phyloP scores from a whole-genome alignment of 2,797 vertebrate genomes.

The Sciaenops ocellatus region DNA sequence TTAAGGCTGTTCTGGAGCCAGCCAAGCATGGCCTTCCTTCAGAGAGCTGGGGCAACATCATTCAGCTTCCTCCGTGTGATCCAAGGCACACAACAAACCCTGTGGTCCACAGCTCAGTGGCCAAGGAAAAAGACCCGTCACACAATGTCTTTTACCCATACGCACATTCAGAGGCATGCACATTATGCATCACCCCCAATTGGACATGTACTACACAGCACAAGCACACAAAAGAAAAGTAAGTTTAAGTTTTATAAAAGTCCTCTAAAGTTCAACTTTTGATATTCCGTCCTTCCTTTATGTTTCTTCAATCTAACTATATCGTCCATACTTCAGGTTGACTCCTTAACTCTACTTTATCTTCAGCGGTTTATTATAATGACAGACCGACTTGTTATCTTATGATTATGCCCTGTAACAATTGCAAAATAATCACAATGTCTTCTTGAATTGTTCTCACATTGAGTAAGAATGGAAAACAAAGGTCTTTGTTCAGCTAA shows the following conservation, averaged over 20 bases:
- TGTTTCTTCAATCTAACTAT: not conserved
- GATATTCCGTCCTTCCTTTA: not conserved
- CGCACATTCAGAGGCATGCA: slow-evolving; percentile 78
- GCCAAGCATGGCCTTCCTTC: slow-evolving; percentile 86
- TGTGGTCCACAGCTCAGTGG: slow-evolving; percentile 90
- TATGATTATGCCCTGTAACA: slow-evolving; percentile 21
- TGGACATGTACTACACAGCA: slow-evolving; percentile 59
- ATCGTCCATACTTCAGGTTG: not conserved
- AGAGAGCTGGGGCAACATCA: slow-evolving; percentile 89
- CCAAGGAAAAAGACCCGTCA: slow-evolving; percentile 85
- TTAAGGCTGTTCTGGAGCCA: slow-evolving; percentile 89
- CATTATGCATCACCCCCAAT: slow-evolving; percentile 70
- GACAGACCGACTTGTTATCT: slow-evolving; percentile 1
- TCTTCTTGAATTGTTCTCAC: slow-evolving; percentile 41
- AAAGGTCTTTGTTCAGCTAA: slow-evolving; percentile 70
- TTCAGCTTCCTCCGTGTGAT: slow-evolving; percentile 91
- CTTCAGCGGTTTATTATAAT: not conserved
- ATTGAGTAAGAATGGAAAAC: slow-evolving; percentile 46
- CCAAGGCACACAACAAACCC: slow-evolving; percentile 89
- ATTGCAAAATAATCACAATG: slow-evolving; percentile 26
- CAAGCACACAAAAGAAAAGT: slow-evolving; percentile 22
- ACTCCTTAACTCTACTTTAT: not conserved
- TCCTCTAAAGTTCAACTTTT: not conserved
- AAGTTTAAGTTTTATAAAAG: slow-evolving; percentile 31
- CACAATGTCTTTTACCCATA: slow-evolving; percentile 85